Percentiles rank a stretch among this genome's conserved stretches.
Evolutionary conservation across 1,140 invertebrate species (phyloP).

Genomic region (Ostrea edulis): DNA sequence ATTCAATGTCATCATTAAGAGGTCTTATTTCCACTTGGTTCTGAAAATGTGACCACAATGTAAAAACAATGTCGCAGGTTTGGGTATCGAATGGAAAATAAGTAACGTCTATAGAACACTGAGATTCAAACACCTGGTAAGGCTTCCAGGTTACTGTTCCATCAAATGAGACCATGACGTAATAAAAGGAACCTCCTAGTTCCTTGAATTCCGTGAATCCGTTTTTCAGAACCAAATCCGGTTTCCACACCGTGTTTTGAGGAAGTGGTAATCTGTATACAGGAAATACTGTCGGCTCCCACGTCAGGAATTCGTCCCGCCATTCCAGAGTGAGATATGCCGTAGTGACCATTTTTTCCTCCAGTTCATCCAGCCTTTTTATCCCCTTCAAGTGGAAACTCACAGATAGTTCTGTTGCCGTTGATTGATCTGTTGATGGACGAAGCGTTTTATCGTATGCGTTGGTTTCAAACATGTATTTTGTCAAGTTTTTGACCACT

Average conservation of each 20-base stretch:
- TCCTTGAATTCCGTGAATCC: too few relatives aligned
- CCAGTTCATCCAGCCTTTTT: not conserved
- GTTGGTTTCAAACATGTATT: not conserved
- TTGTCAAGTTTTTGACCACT: not conserved
- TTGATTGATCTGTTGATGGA: not conserved
- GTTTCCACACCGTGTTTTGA: slow-evolving; percentile 42
- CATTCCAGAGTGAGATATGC: not conserved
- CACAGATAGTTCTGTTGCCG: not conserved
- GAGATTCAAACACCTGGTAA: not conserved
- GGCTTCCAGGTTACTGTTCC: slow-evolving; percentile 40
- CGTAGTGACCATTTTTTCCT: not conserved
- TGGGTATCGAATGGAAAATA: slow-evolving; percentile 39
- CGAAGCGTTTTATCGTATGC: not conserved
- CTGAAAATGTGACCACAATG: slow-evolving; percentile 7
- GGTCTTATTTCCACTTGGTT: not conserved
- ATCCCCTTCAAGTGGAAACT: not conserved
- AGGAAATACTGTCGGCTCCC: not conserved
- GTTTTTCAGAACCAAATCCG: slow-evolving; percentile 30
- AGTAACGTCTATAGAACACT: slow-evolving; percentile 13
- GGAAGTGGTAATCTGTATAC: not conserved
- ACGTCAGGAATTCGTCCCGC: not conserved
- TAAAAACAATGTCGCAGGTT: slow-evolving; percentile 34
- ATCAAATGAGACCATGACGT: not conserved
- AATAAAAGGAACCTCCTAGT: not conserved
- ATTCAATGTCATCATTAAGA: not conserved